These are phyloP conservation scores for Parelbella ahira DNA, from an alignment of 2,888 invertebrate genomes.

Conservation along the genomic window DNA sequence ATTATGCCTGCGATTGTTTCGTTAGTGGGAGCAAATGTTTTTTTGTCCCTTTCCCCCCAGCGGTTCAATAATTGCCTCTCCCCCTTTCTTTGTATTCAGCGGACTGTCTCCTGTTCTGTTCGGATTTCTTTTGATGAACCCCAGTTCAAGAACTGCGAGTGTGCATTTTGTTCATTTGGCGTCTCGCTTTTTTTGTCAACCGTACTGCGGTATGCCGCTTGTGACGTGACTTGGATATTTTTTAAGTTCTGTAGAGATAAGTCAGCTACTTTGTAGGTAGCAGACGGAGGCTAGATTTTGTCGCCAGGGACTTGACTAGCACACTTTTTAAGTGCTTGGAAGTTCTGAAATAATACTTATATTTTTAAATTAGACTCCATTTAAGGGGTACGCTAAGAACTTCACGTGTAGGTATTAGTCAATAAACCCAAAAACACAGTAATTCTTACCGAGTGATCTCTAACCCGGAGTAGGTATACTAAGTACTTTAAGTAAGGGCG, in stretches of 20 bases:
- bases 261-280: background rate
- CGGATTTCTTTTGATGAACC: conserved; percentile 78
- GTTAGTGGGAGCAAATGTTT: conserved; percentile 73
- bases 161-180: conserved; percentile 40
- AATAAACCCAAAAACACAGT: no score
- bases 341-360: no score
- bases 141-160: conserved; percentile 39
- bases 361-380: no score
- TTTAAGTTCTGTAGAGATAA: conserved; percentile 8
- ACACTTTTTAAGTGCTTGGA: no score
- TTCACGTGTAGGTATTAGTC: no score
- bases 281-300: no score
- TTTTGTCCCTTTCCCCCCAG: conserved; percentile 45
- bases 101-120: conserved; percentile 58
- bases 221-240: conserved; percentile 23
- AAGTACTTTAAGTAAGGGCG: no score
- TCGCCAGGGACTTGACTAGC: background rate
- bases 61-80: conserved; percentile 25
- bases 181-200: conserved; percentile 22
- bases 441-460: no score
- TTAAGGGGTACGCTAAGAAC: no score
- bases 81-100: conserved; percentile 70
- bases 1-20: conserved; percentile 78
- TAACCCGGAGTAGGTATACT: no score
- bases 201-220: conserved; percentile 18